A percentile compares a stretch with the other conserved stretches of the same genome.
Evolutionary conservation across 2,888 invertebrate genomes (phyloP).

Genomic region (Orthosia incerta): DNA sequence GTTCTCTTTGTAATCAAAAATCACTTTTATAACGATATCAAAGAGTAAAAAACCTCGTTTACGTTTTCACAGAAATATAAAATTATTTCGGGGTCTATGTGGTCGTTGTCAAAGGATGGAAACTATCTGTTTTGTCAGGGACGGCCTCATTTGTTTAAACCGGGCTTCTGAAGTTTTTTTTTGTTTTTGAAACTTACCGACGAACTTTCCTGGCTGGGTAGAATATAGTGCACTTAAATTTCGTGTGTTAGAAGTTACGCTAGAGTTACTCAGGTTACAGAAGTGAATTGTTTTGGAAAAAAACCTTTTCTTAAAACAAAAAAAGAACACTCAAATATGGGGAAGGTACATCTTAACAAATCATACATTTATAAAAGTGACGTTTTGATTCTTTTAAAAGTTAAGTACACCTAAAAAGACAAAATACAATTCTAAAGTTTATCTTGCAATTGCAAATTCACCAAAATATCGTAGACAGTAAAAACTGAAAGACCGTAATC

Average conservation of each 20-base stretch:
- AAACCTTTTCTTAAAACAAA: not conserved
- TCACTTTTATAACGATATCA: constrained; percentile 34
- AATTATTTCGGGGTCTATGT: constrained; percentile 17
- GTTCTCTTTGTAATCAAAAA: constrained; percentile 43
- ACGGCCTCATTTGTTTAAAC: constrained; percentile 18
- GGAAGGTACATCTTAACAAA: too few relatives aligned
- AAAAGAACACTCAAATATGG: not conserved
- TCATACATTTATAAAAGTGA: too few relatives aligned
- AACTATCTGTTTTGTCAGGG: constrained; percentile 34
- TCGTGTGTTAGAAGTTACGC: not conserved
- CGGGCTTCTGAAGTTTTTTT: constrained; percentile 38
- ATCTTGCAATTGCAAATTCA: too few relatives aligned
- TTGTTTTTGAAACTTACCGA: constrained; percentile 17
- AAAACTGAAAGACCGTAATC: not conserved
- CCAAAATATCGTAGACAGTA: not conserved
- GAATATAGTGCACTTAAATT: constrained; percentile 33
- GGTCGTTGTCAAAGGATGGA: constrained; percentile 17
- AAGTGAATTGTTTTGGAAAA: constrained; percentile 8
- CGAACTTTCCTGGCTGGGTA: constrained; percentile 15
- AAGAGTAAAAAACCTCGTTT: constrained; percentile 14
- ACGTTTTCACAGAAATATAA: constrained; percentile 24
- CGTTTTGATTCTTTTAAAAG: too few relatives aligned
- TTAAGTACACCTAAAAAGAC: too few relatives aligned
- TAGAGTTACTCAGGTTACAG: constrained; percentile 18
- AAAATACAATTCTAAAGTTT: too few relatives aligned